Evolutionary conservation across 2,888 invertebrate genomes (phyloP), one percentile per base, ranked within the genome.

Genomic region (Leucoma salicis): DNA sequence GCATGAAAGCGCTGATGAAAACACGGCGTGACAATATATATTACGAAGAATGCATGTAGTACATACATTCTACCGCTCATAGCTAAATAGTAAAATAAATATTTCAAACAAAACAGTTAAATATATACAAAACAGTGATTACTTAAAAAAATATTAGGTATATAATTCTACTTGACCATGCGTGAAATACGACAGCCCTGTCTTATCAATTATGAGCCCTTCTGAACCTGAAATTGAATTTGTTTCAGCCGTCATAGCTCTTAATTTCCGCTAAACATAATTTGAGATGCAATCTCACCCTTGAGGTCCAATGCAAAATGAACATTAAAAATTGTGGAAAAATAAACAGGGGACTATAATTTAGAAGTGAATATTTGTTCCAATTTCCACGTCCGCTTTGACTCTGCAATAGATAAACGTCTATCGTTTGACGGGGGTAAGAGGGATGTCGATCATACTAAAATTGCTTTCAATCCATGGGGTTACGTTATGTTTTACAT

Each of bases 231-330:
- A 79, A 84, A 84, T 82, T 80, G 78, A 79, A 85, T 82, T 81
- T 78, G 82, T 83, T 81, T 82, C 72, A 74, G 70, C 74, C 77
- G 74, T 70, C 75, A 77, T 67, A 74, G 67, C 77, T 76, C 77
- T 82, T 85, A 82, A 85, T 83, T 85, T 85, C 79, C 83, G 78
- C 75, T 75, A 75, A 83, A 81, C 80, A 80, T 80, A 79, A 82
- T 85, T 82, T 76, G 61, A 76, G 78, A 85, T 82, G 77, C 78
- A 82, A 84, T 85, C 81, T 79, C 73, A 70, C 70, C 67, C 70
- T 71, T 69, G 73, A 73, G 74, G 78, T 81, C 77, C 43, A 77
- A 77, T 77, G 78, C 64, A 52, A 44, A 51, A 34, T 21, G 8
- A 66, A 60, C 42, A 48, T 57, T 54, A 41, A 45, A 54, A 61